Evolutionary conservation across 2,888 invertebrate species (phyloP).

Genomic region (Tuta absoluta): DNA sequence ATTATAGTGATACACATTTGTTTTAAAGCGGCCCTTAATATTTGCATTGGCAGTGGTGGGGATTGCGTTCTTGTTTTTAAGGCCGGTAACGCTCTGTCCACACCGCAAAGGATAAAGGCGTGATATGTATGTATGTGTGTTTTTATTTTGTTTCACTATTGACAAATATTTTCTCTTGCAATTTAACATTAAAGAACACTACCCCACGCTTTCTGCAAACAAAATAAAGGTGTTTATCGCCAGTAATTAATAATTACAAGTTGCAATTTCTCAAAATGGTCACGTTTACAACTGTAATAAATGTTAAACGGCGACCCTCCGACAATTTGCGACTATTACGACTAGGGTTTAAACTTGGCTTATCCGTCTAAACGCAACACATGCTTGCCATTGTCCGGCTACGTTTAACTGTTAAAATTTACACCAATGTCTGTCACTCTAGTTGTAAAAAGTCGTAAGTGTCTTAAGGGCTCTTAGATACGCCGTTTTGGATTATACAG

Average conservation of each 20-base stretch:
- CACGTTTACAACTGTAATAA: conserved; percentile 22
- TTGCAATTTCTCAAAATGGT: conserved; percentile 22
- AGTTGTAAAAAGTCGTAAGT: conserved; percentile 28
- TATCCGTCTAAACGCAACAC: conserved; percentile 46
- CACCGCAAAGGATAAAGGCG: too few species aligned
- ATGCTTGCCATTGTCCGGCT: conserved; percentile 47
- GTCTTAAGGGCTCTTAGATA: background rate
- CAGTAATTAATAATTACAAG: conserved; percentile 16
- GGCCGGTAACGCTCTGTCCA: too few species aligned
- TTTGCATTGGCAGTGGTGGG: too few species aligned
- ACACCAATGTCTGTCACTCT: conserved; percentile 23
- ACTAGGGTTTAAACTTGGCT: conserved; percentile 38
- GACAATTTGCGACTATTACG: conserved; percentile 37
- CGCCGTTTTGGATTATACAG: too few species aligned
- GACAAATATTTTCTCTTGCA: too few species aligned
- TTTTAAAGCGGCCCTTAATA: too few species aligned
- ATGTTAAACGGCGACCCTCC: conserved; percentile 33
- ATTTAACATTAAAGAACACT: too few species aligned
- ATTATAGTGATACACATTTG: too few species aligned
- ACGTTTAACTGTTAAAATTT: conserved; percentile 49
- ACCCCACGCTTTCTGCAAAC: background rate
- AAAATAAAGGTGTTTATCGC: conserved; percentile 3
- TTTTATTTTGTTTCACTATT: too few species aligned
- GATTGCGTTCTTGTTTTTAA: too few species aligned
- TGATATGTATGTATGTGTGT: too few species aligned